These are phyloP conservation scores for Teleogryllus oceanicus DNA, from an alignment of 2,888 invertebrate genomes.

Conservation along the genomic window DNA sequence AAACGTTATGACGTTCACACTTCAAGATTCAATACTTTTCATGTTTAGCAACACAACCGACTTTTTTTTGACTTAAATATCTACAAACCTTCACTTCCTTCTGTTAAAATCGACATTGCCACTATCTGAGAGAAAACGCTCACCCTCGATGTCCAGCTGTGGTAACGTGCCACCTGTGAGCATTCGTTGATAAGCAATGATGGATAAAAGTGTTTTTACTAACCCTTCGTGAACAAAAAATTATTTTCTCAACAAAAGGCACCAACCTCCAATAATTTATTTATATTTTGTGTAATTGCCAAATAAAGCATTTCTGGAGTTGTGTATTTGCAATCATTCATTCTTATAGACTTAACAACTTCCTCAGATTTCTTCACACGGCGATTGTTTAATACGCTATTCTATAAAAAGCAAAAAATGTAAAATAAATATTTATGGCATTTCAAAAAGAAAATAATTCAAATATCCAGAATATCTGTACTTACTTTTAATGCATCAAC, in stretches of 20 bases:
- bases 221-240: neutral
- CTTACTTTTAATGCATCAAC: slow-evolving; percentile 6
- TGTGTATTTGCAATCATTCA: neutral
- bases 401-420: neutral
- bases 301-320: neutral
- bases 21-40: neutral
- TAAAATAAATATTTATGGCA: too few species aligned
- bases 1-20: neutral
- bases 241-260: neutral
- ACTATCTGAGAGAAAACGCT: slow-evolving; percentile 56
- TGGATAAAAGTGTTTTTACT: neutral
- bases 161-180: slow-evolving; percentile 45
- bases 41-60: neutral
- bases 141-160: slow-evolving; percentile 50
- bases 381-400: neutral
- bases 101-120: slow-evolving; percentile 54
- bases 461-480: neutral
- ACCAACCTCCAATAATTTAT: too few species aligned
- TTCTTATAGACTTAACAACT: neutral
- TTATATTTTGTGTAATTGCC: neutral
- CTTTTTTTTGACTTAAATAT: slow-evolving; percentile 21
- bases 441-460: slow-evolving; percentile 39
- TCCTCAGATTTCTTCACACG: neutral
- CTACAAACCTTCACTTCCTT: slow-evolving; percentile 50
- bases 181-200: neutral